A percentile compares a stretch with the other conserved stretches of the same genome.
Conservation (phyloP, 2,888 invertebrate species). For the Apoda limacodes region DNA sequence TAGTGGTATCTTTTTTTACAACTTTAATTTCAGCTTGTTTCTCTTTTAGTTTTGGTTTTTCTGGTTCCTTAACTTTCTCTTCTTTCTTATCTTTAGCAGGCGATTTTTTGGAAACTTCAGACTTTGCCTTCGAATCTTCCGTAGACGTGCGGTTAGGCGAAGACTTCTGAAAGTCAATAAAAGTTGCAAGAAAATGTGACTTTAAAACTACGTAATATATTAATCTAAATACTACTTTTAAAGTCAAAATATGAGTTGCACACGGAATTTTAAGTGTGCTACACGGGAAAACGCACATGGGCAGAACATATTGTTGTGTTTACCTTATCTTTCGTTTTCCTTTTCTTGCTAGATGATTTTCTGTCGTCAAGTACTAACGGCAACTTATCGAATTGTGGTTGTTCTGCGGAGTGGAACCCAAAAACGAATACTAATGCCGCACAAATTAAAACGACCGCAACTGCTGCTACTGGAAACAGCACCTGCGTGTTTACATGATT, state of each 20-base stretch:
- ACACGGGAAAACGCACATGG: too few species aligned
- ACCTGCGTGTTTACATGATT: constrained; percentile 70
- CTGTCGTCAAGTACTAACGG: constrained; percentile 73
- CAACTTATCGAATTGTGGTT: constrained; percentile 83
- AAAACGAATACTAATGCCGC: constrained; percentile 82
- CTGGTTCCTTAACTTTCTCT: constrained; percentile 63
- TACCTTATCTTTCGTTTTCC: constrained; percentile 80
- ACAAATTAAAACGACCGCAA: constrained; percentile 76
- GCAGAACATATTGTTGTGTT: constrained; percentile 26
- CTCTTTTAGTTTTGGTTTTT: constrained; percentile 59
- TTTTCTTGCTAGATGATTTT: constrained; percentile 76
- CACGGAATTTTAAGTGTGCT: too few species aligned
- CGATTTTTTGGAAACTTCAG: constrained; percentile 71
- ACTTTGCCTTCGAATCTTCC: constrained; percentile 68
- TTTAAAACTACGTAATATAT: too few species aligned
- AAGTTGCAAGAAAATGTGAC: too few species aligned
- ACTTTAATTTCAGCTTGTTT: constrained; percentile 40
- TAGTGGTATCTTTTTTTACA: constrained; percentile 50
- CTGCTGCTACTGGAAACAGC: constrained; percentile 67
- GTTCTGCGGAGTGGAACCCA: constrained; percentile 83
- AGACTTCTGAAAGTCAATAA: constrained; percentile 63
- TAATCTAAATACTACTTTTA: too few species aligned
- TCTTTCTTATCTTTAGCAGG: constrained; percentile 68
- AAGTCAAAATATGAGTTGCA: too few species aligned
- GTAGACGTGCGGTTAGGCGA: constrained; percentile 72